These are phyloP conservation scores for Tragulus kanchil DNA, from an alignment of 2,113 vertebrate species.

Conservation along the genomic window DNA sequence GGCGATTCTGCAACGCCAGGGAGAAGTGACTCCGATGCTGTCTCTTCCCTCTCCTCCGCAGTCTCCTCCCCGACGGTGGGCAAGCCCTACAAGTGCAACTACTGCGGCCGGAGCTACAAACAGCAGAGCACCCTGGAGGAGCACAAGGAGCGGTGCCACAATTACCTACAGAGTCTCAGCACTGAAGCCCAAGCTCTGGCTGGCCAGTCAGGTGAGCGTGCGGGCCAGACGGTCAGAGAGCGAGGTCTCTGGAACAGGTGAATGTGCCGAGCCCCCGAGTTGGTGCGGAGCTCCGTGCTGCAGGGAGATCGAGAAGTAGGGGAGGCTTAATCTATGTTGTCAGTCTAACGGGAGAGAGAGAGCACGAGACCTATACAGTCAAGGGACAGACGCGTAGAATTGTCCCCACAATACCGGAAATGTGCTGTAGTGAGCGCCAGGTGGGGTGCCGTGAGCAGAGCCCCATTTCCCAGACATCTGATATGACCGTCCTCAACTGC, in stretches of 20 bases:
- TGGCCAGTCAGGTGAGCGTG: constrained; percentile 86
- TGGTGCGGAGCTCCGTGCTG: neutral
- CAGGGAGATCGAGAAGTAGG: neutral
- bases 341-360: neutral
- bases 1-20: neutral
- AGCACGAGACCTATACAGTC: neutral
- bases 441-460: neutral
- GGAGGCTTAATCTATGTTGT: neutral
- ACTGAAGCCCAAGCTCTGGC: constrained; percentile 89
- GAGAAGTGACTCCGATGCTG: neutral
- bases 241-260: neutral
- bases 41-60: constrained; percentile 76
- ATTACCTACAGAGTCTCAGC: constrained; percentile 94
- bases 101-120: constrained; percentile 97
- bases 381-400: neutral
- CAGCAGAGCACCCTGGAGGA: constrained; percentile 97
- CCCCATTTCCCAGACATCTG: neutral
- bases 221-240: rapidly evolving
- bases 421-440: neutral
- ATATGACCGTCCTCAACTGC: neutral
- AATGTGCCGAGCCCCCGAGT: neutral
- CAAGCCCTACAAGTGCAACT: constrained; percentile 98
- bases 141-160: constrained; percentile 96
- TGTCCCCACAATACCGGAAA: neutral
- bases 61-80: constrained; percentile 95